Evolutionary conservation across 2,888 invertebrate species (phyloP).

Genomic region (Mayetiola destructor): DNA sequence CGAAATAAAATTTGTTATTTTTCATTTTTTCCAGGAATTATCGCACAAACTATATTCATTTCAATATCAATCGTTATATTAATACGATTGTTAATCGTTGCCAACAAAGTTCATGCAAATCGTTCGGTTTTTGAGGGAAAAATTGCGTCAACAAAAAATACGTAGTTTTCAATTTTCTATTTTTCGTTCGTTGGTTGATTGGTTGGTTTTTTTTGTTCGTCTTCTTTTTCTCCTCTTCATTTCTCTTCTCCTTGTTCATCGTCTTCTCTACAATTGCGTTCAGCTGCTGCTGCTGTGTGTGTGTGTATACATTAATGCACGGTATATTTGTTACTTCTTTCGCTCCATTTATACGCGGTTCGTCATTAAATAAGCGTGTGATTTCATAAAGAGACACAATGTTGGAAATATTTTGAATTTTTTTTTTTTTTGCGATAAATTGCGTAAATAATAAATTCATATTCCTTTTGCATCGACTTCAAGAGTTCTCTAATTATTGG

Average conservation of each 20-base stretch:
- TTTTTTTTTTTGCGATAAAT: neutral
- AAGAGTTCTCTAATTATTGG: too few relatives aligned
- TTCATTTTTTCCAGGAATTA: neutral
- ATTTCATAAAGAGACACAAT: neutral
- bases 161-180: neutral
- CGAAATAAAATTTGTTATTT: constrained; percentile 10
- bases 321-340: neutral
- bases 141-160: neutral
- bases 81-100: constrained; percentile 1
- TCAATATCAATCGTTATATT: neutral
- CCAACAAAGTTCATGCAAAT: neutral
- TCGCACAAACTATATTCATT: neutral
- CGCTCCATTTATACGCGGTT: constrained; percentile 7
- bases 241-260: neutral
- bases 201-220: neutral
- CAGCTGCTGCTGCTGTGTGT: constrained; percentile 10
- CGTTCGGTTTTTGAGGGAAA: neutral
- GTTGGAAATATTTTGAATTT: neutral
- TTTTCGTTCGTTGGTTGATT: neutral
- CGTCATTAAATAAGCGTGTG: constrained; percentile 12
- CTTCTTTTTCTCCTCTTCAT: neutral
- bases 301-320: constrained; percentile 5
- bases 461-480: neutral
- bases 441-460: neutral
- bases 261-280: neutral